Percentiles rank a stretch among this genome's conserved stretches.
Evolutionary conservation across 2,888 invertebrate genomes (phyloP).

Genomic region (Tethea ocularis): DNA sequence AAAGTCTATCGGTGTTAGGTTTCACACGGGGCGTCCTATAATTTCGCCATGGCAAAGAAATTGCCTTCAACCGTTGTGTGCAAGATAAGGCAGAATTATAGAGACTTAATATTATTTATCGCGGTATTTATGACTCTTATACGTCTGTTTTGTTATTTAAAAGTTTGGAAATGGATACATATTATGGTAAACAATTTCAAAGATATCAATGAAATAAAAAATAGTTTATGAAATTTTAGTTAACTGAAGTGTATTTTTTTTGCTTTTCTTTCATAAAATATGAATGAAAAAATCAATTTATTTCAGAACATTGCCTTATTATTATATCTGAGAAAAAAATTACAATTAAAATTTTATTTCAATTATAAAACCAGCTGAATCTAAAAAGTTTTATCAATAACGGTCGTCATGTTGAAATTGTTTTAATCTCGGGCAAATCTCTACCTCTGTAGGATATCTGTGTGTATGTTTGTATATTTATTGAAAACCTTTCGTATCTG

Average conservation of each 20-base stretch:
- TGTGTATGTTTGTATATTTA: slow-evolving; percentile 61
- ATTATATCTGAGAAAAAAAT: too few species aligned
- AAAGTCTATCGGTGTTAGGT: slow-evolving; percentile 42
- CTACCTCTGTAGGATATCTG: slow-evolving; percentile 44
- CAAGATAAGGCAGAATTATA: slow-evolving; percentile 61
- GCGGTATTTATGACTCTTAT: neutral
- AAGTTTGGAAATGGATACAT: neutral
- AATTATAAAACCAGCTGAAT: neutral
- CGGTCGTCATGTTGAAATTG: slow-evolving; percentile 58
- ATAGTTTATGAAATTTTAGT: too few species aligned
- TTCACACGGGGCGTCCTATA: slow-evolving; percentile 52
- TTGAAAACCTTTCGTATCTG: slow-evolving; percentile 78
- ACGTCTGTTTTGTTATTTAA: neutral
- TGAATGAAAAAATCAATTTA: too few species aligned
- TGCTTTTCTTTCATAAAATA: too few species aligned
- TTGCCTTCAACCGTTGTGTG: slow-evolving; percentile 43
- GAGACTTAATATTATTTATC: slow-evolving; percentile 33
- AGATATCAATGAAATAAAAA: too few species aligned
- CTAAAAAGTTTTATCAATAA: slow-evolving; percentile 61
- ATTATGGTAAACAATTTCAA: neutral
- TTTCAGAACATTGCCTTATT: too few species aligned
- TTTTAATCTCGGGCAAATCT: slow-evolving; percentile 65
- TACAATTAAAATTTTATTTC: too few species aligned
- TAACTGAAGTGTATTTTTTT: too few species aligned
- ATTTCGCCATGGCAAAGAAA: slow-evolving; percentile 62